phyloP scores from a whole-genome alignment of 2,113 vertebrate genomes.

The Erythrolamprus reginae region DNA sequence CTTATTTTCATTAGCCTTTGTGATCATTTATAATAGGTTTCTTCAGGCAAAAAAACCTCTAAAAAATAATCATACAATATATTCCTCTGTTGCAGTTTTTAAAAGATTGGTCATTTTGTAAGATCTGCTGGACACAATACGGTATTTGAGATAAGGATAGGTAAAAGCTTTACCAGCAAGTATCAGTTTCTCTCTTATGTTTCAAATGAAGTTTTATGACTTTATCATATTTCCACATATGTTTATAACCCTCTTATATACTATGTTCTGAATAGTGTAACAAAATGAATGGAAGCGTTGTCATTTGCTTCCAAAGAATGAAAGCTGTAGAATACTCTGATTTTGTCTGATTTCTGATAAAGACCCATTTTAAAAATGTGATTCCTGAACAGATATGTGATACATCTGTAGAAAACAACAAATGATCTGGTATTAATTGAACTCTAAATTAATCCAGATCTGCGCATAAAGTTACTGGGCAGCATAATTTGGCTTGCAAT shows the following conservation, averaged over 20 bases:
- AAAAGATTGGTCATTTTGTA: conserved; percentile 2
- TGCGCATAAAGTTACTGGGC: background rate
- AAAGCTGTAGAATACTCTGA: background rate
- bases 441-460: background rate
- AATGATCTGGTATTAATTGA: background rate
- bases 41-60: background rate
- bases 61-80: background rate
- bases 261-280: background rate
- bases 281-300: background rate
- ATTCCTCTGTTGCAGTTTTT: conserved; percentile 5
- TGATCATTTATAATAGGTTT: background rate
- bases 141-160: background rate
- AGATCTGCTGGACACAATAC: background rate
- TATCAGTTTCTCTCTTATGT: background rate
- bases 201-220: background rate
- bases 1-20: background rate
- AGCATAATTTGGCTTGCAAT: background rate
- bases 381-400: background rate
- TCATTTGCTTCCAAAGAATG: background rate
- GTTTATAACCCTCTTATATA: background rate
- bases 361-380: background rate
- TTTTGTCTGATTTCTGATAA: background rate
- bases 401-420: background rate
- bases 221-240: background rate
- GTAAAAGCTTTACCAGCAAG: background rate